Evolutionary conservation across 2,113 vertebrate species (phyloP).

Genomic region (Engystomops pustulosus): DNA sequence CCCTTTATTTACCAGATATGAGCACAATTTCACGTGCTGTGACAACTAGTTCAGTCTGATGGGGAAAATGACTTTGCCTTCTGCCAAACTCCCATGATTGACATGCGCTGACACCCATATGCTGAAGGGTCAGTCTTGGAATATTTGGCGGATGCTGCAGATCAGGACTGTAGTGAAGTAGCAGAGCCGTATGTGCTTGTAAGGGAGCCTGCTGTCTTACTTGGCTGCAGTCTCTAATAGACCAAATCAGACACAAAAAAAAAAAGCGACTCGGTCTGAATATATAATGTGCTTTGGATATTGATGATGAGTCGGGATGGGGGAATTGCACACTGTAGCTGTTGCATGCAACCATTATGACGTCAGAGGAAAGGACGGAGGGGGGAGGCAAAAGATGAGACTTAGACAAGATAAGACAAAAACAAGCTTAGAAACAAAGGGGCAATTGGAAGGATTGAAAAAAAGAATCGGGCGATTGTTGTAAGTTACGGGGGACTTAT

Average conservation of each 20-base stretch:
- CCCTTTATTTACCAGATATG: too few species aligned
- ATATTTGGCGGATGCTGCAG: conserved; percentile 29
- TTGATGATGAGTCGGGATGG: conserved; percentile 50
- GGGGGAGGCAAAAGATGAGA: background rate
- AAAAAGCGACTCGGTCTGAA: conserved; percentile 56
- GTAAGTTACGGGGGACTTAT: background rate
- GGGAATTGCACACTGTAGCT: conserved; percentile 44
- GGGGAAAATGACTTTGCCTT: too few species aligned
- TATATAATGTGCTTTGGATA: conserved; percentile 58
- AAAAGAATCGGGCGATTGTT: background rate
- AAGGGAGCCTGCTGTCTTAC: conserved; percentile 46
- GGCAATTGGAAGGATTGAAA: background rate
- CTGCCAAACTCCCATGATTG: too few species aligned
- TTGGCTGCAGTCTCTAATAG: conserved; percentile 57
- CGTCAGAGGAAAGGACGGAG: conserved; percentile 36
- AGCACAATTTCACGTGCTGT: too few species aligned
- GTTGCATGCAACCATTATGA: conserved; percentile 33
- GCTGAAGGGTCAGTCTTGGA: conserved; percentile 28
- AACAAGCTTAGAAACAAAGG: background rate
- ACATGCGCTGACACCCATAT: conserved; percentile 17
- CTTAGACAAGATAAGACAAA: conserved; percentile 26
- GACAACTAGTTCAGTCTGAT: too few species aligned
- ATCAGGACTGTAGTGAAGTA: conserved; percentile 24
- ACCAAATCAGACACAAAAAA: conserved; percentile 58
- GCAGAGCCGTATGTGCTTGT: conserved; percentile 28